Conservation (phyloP, 2,888 invertebrate genomes). For the Eledone cirrhosa region DNA sequence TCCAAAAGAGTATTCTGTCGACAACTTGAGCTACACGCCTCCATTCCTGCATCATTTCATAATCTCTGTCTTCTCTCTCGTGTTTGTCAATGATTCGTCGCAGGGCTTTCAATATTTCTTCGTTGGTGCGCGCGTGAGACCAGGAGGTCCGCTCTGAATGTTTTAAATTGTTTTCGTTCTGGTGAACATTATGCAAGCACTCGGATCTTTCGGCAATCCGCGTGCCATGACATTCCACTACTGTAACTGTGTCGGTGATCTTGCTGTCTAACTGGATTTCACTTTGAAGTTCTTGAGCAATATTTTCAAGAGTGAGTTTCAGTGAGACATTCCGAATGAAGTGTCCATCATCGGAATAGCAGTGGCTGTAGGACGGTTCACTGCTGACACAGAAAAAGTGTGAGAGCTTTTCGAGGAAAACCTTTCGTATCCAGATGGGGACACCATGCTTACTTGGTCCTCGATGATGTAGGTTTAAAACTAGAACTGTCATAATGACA, state of each 20-base stretch:
- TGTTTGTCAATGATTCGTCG: conserved; percentile 68
- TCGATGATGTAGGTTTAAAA: conserved; percentile 72
- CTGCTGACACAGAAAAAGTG: conserved; percentile 21
- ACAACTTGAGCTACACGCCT: conserved; percentile 70
- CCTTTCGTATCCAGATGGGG: conserved; percentile 67
- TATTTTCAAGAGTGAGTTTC: conserved; percentile 63
- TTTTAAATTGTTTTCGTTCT: conserved; percentile 35
- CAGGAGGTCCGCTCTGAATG: conserved; percentile 35
- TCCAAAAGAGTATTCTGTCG: conserved; percentile 71
- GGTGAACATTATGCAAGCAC: conserved; percentile 30
- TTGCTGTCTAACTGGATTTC: conserved; percentile 53
- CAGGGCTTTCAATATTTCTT: conserved; percentile 68
- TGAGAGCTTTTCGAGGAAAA: conserved; percentile 50
- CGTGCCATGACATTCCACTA: conserved; percentile 27
- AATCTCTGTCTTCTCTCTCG: conserved; percentile 65
- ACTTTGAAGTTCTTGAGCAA: conserved; percentile 64
- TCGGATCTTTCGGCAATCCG: conserved; percentile 24
- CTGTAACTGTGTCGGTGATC: conserved; percentile 22
- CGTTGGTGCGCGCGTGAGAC: conserved; percentile 55
- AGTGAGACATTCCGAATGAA: conserved; percentile 60
- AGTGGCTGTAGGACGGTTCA: conserved; percentile 28
- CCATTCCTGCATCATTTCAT: conserved; percentile 70
- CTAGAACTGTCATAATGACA: conserved; percentile 71
- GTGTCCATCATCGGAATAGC: conserved; percentile 40
- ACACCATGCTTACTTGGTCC: conserved; percentile 68